Evolutionary conservation across 2,797 vertebrate genomes (phyloP), one percentile per base, ranked within the genome.

Genomic region (Phataginus tricuspis): DNA sequence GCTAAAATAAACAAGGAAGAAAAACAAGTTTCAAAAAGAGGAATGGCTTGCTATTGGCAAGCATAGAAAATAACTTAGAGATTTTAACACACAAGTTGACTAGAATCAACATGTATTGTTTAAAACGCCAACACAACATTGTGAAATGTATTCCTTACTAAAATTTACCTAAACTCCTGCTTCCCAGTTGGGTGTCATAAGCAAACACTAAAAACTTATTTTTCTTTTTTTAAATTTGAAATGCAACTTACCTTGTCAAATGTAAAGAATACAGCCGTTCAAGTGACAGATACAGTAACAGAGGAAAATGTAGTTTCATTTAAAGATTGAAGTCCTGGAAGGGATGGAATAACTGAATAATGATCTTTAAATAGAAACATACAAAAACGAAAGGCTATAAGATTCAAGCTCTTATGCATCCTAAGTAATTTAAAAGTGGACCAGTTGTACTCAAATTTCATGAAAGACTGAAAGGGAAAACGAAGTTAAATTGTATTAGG

Each of bases 151-250:
- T 63, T 80, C 15, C n/a, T 89, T 69, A 53, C 51, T 84, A 71
- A 84, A 71, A 83, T 42, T 86, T 86, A 72, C 42, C 59, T 51
- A 69, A 97, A 93, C 8, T 72, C 79, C 66, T 94, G 53, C 42
- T 89, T 91, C 74, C 75, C 78, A 63, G 19, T 72, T 45, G 39
- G 92, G 29, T 66, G 59, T 57, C 59, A 61, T 29, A 89, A 66
- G 55, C 51, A 96, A 94, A 94, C 49, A 94, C 63, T 71, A 92
- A 97, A n/a, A 90, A 59, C 9, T 45, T 92, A 10, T 78, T 94
- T 5, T 92, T 93, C 75, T 84, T 34, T 66, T 75, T 25, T 45
- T 45, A 45, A 45, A 31, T 19, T 53, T 95, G 85, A 83, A 61
- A 92, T 82, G 63, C 31, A 37, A 74, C 78, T 89, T 39, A 83